Evolutionary conservation across 2,888 invertebrate species (phyloP).

Genomic region (Caenorhabditis afra): DNA sequence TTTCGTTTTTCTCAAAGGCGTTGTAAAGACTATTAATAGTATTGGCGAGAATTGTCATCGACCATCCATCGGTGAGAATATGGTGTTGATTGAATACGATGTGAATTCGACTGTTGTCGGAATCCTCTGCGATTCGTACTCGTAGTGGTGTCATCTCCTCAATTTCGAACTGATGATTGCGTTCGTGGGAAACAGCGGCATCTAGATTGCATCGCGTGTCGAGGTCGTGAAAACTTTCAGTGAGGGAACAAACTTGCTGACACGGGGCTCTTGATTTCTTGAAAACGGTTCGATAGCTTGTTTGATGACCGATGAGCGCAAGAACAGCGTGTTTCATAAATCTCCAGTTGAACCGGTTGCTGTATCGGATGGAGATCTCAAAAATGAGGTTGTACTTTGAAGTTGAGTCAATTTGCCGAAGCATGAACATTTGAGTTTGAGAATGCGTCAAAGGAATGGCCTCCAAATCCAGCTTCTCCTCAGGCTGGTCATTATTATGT

Average conservation of each 20-base stretch:
- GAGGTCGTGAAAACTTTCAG: slow-evolving; percentile 62
- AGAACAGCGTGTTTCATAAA: slow-evolving; percentile 47
- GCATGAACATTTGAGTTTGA: slow-evolving; percentile 76
- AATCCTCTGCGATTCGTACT: slow-evolving; percentile 34
- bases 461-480: slow-evolving; percentile 5
- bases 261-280: slow-evolving; percentile 7
- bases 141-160: slow-evolving; percentile 38
- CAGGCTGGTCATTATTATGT: too few relatives aligned
- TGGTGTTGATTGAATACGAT: slow-evolving; percentile 75
- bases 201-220: slow-evolving; percentile 21
- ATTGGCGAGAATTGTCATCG: slow-evolving; percentile 76
- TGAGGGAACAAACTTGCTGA: slow-evolving; percentile 68
- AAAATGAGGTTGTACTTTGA: slow-evolving; percentile 76
- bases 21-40: slow-evolving; percentile 45
- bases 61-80: slow-evolving; percentile 79
- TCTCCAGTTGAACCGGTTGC: slow-evolving; percentile 35
- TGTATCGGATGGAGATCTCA: slow-evolving; percentile 55
- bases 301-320: slow-evolving; percentile 66
- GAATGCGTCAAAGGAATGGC: slow-evolving; percentile 66
- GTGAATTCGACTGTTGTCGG: slow-evolving; percentile 33
- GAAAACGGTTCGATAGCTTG: slow-evolving; percentile 65
- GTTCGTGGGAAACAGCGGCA: slow-evolving; percentile 29
- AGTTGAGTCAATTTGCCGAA: slow-evolving; percentile 63
- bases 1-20: slow-evolving; percentile 3
- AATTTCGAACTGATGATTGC: slow-evolving; percentile 50